Conservation (phyloP, 1,140 invertebrate species). For the Leptinotarsa lineolata region DNA sequence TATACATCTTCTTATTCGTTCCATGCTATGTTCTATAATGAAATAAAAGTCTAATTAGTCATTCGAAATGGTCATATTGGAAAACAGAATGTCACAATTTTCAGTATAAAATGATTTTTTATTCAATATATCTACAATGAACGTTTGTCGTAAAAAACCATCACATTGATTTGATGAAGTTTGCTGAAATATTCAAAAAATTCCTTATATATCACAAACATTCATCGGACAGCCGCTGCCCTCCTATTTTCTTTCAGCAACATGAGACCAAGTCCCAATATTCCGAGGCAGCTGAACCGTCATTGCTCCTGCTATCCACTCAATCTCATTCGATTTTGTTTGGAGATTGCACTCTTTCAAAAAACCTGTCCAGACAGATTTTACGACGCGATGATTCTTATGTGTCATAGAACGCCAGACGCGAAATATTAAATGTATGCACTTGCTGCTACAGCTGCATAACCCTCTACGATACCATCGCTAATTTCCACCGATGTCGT, state of each 20-base stretch:
- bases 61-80: too few relatives aligned
- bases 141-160: too few relatives aligned
- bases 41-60: too few relatives aligned
- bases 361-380: conserved; percentile 26
- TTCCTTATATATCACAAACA: too few relatives aligned
- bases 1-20: too few relatives aligned
- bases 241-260: neutral
- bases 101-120: too few relatives aligned
- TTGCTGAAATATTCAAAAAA: too few relatives aligned
- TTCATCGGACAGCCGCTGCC: neutral
- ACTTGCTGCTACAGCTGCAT: conserved; percentile 2
- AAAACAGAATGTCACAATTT: too few relatives aligned
- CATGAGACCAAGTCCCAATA: neutral
- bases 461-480: conserved; percentile 13
- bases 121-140: too few relatives aligned
- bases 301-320: conserved; percentile 14
- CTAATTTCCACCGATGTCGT: neutral
- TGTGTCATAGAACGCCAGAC: conserved; percentile 18
- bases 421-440: conserved; percentile 11
- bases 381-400: conserved; percentile 27
- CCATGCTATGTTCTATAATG: too few relatives aligned
- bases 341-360: conserved; percentile 19
- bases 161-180: too few relatives aligned
- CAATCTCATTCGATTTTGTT: conserved; percentile 23
- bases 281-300: neutral